A percentile compares a stretch with the other conserved stretches of the same genome.
phyloP scores from a whole-genome alignment of 2,113 vertebrate species.

The Lagopus leucura region DNA sequence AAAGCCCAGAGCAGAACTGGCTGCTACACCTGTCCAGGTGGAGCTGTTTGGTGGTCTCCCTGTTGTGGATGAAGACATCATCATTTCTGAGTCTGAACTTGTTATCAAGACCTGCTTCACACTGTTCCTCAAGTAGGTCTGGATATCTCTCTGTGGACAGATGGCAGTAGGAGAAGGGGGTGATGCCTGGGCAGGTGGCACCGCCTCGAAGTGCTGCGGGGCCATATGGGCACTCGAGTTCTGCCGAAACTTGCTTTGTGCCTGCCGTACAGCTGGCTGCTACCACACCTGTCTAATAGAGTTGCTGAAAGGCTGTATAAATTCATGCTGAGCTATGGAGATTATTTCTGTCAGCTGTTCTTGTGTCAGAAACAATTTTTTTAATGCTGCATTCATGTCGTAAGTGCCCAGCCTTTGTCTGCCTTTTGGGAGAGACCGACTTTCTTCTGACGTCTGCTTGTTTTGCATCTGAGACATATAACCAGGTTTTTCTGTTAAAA shows the following conservation, averaged over 20 bases:
- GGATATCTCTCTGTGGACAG: conserved; percentile 16
- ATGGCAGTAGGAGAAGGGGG: conserved; percentile 16
- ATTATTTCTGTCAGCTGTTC: conserved; percentile 57
- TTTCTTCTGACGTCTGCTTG: not conserved
- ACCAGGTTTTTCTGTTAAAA: not conserved
- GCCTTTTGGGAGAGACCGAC: not conserved
- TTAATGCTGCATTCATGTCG: not conserved
- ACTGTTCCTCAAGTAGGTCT: not conserved
- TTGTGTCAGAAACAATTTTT: conserved; percentile 42
- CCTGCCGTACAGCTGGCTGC: conserved; percentile 26
- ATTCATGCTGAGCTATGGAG: conserved; percentile 55
- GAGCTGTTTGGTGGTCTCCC: not conserved
- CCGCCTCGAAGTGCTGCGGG: not conserved
- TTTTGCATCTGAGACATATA: not conserved
- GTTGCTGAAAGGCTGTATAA: conserved; percentile 36
- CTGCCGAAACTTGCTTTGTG: not conserved
- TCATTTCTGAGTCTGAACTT: not conserved
- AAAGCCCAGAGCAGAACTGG: not conserved
- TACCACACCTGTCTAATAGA: conserved; percentile 47
- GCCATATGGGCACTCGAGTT: conserved; percentile 25
- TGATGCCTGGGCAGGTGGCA: conserved; percentile 31
- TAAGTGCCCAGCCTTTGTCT: not conserved
- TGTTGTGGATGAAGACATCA: not conserved
- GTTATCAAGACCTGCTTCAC: not conserved
- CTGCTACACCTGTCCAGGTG: not conserved